Base-by-base conservation (phyloP, 2,113 vertebrate species). In the Cichladusa arquata region DNA sequence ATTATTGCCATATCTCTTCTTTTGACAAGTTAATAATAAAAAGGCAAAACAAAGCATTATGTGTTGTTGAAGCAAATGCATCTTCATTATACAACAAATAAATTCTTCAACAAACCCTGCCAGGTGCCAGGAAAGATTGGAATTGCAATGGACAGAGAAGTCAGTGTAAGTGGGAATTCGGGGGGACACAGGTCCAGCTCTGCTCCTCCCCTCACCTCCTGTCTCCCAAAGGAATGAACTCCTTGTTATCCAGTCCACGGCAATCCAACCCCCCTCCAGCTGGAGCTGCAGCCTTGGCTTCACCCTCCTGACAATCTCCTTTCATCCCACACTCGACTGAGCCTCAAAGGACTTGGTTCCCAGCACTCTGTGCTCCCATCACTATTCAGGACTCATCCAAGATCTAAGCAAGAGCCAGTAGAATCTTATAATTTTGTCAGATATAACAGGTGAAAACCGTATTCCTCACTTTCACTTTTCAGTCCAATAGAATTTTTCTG, bases 1-100 rank as follows among this genome's bases (percentile, higher is more conserved):
- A 56, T 73, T 91, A 77, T 91, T 92, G 86, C 86, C 19, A 2
- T 66, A 40, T 81, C 79, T 92, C 76, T 90, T 25, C 64, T 77
- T 94, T 86, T 92, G 93, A 94, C 93, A 97, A 86, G 64, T 83
- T 88, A 90, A 86, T 92, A 92, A 84, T 91, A 90, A 93, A 92
- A 92, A 90, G 47, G 76, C 71, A 95, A 96, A 88, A 14, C 51
- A 93, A 87, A 94, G 31, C 56, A 86, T 83, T 54, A 90, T 58
- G 82, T 80, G 26, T 58, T 51, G 31, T 92, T 93, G 51, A 80
- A 86, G 47, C 25, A 86, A 90, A 86, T 83, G 60, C 33, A 44
- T 95, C 88, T 88, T 91, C 69, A 71, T 96, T 92, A 81, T 48
- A 45, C 44, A 90, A 86, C 58, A 94, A 90, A 94, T 86, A 77